Conservation (phyloP, 2,113 vertebrate genomes). For the Tamias sibiricus region DNA sequence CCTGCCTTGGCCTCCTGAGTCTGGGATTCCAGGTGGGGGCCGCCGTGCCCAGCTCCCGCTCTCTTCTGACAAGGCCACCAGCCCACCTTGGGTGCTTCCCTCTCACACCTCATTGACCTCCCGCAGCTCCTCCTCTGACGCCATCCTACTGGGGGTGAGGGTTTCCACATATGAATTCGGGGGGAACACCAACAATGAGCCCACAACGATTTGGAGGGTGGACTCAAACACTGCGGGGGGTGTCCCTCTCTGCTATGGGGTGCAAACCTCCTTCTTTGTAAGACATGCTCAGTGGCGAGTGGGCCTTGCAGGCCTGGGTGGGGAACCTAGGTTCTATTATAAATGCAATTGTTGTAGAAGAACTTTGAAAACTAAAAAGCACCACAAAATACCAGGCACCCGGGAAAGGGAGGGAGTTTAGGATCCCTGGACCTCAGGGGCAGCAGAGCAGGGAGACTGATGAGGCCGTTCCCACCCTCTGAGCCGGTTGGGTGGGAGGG, state of each 20-base stretch:
- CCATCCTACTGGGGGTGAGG: neutral
- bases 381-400: neutral
- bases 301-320: neutral
- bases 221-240: neutral
- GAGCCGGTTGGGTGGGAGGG: fast-evolving
- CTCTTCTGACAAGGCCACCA: neutral
- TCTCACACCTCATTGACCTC: neutral
- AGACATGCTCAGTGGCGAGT: neutral
- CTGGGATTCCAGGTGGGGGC: too few species aligned
- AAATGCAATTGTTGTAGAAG: neutral
- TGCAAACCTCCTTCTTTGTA: neutral
- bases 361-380: neutral
- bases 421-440: neutral
- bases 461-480: neutral
- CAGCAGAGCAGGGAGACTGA: neutral
- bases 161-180: neutral
- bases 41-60: too few species aligned
- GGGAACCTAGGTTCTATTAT: neutral
- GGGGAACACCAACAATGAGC: neutral
- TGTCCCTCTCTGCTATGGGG: neutral
- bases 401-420: neutral
- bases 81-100: neutral
- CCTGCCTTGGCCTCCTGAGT: too few species aligned
- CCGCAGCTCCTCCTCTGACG: neutral
- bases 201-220: neutral